Evolutionary conservation across 2,888 invertebrate genomes (phyloP), one percentile per base, ranked within the genome.

Genomic region (Torymus auratus): DNA sequence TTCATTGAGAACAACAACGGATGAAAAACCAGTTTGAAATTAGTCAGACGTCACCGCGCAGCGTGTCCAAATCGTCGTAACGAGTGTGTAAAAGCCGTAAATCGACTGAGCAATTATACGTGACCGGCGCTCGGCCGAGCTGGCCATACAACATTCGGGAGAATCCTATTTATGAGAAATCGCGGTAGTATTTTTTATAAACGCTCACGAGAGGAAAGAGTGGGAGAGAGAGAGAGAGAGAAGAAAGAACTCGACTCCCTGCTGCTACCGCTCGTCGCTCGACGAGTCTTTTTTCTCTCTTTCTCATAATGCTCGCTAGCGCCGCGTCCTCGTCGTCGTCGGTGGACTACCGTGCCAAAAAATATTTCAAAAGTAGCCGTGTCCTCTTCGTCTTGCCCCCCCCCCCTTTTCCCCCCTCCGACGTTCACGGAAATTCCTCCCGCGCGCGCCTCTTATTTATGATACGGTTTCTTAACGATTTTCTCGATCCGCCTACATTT

Each of bases 91-190:
- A 77, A 58, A 58, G 73, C 64, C 77, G 73, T 81, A 77, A 78
- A 77, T 81, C 73, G 77, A 41, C n/a, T 7, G 28, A n/a, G 65
- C 65, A 64, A 69, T 74, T 74, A 71, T 60, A 62, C 17, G 52
- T 73, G 53, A 71, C 64, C 70, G 70, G 79, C 73, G 82, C 84
- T 84, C 76, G 62, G 23, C 62, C 12, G 53, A 15, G 14, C 17
- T 52, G 50, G 12, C 28, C 28, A 28, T 15, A n/a, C 13, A 41
- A 41, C 41, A 23, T 28, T 52, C 52, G 61, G 28, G 52, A 55
- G 71, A 65, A 83, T 85, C 82, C 84, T 84, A 84, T 85, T 86
- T 85, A 85, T 85, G 85, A 85, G 84, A 85, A 86, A 85, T 84
- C 85, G 83, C 83, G 79, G 85, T 81, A 82, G 85, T 85, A 85